phyloP scores from a whole-genome alignment of 2,113 vertebrate species.

The Nothoprocta pentlandii region DNA sequence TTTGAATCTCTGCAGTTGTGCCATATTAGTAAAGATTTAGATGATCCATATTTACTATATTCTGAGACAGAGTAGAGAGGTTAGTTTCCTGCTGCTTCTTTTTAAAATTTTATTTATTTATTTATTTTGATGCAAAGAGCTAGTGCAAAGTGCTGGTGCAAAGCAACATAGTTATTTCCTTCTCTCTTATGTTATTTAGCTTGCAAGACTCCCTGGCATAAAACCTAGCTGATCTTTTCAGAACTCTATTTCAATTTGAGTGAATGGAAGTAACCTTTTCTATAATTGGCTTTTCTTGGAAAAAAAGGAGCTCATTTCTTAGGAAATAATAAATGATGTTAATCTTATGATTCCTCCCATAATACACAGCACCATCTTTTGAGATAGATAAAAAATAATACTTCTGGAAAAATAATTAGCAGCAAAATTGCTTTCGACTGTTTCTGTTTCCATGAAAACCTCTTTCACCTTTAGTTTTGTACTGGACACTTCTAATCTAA shows the following conservation, averaged over 20 bases:
- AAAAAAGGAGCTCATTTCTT: conserved; percentile 6
- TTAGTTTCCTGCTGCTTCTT: neutral
- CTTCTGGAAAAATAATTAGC: conserved; percentile 70
- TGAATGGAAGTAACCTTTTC: conserved; percentile 38
- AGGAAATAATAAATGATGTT: conserved; percentile 55
- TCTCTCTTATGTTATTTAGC: neutral
- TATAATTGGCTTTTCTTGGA: conserved; percentile 50
- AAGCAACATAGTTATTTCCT: neutral
- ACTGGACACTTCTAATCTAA: conserved; percentile 62
- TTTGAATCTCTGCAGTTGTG: neutral
- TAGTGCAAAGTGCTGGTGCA: neutral
- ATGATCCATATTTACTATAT: neutral
- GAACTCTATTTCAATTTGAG: neutral
- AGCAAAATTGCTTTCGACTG: conserved; percentile 67
- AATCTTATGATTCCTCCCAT: conserved; percentile 55
- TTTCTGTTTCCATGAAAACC: conserved; percentile 52
- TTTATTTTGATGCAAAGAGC: neutral
- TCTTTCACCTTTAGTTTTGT: conserved; percentile 53
- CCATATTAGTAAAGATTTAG: neutral
- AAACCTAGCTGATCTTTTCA: conserved; percentile 32
- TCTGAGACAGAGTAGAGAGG: neutral
- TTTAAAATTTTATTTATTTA: neutral
- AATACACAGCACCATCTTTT: conserved; percentile 46
- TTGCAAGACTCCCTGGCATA: neutral
- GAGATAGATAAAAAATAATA: conserved; percentile 62